These are phyloP conservation scores for Monodelphis domestica DNA, from an alignment of 2,797 vertebrate species.

Conservation along the genomic window DNA sequence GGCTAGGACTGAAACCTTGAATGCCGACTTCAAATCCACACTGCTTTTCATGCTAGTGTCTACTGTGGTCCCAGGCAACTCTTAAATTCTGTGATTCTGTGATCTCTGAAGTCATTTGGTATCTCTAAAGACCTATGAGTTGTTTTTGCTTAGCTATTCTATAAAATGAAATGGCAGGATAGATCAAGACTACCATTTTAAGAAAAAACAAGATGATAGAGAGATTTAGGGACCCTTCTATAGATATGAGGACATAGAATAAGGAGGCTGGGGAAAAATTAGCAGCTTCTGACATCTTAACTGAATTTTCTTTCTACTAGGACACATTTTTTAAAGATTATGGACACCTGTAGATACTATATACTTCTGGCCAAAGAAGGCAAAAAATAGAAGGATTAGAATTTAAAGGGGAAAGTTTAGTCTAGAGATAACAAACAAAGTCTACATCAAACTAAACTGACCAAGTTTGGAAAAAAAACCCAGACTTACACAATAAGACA, in stretches of 20 bases:
- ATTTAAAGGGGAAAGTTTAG: not conserved
- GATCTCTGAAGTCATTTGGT: not conserved
- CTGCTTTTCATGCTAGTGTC: not conserved
- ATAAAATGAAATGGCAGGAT: not conserved
- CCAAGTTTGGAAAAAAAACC: not conserved
- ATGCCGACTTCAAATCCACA: not conserved
- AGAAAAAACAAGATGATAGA: not conserved
- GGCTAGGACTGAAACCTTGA: not conserved
- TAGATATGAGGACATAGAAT: not conserved
- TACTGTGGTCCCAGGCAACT: not conserved
- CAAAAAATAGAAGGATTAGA: not conserved
- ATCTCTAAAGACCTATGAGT: not conserved
- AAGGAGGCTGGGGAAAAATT: not conserved
- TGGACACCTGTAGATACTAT: not conserved
- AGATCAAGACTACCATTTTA: not conserved
- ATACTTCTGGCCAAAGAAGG: conserved; percentile 18
- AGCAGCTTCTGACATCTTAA: not conserved
- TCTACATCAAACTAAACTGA: not conserved
- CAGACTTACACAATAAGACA: not conserved
- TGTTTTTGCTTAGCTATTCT: not conserved
- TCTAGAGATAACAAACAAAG: not conserved
- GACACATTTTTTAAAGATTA: not conserved
- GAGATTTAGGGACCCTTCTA: not conserved
- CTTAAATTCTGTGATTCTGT: not conserved
- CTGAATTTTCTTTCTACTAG: not conserved